Conservation (phyloP, 2,797 vertebrate genomes). For the Aulostomus chinensis region DNA sequence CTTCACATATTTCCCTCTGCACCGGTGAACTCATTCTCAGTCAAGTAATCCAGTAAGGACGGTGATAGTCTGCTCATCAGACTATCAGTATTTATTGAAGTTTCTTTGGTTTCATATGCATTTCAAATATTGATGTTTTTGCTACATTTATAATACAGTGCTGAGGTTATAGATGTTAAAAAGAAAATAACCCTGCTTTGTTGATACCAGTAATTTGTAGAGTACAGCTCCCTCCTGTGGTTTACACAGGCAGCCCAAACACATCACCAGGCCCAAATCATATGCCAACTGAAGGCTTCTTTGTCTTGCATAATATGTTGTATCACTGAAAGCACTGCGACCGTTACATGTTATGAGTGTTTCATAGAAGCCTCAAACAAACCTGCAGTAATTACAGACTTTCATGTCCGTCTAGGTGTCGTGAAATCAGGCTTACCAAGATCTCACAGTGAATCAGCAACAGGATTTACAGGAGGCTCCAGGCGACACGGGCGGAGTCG, state of each 20-base stretch:
- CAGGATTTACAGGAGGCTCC: constrained; percentile 64
- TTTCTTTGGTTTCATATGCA: too few species aligned
- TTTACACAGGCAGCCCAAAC: not conserved
- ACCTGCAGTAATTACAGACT: too few species aligned
- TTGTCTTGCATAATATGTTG: not conserved
- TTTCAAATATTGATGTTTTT: too few species aligned
- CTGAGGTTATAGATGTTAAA: constrained; percentile 3
- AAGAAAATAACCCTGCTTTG: too few species aligned
- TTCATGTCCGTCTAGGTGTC: constrained; percentile 54
- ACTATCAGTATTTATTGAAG: not conserved
- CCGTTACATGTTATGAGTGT: too few species aligned
- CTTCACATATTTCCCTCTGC: constrained; percentile 12
- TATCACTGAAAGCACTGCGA: too few species aligned
- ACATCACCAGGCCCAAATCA: too few species aligned
- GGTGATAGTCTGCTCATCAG: not conserved
- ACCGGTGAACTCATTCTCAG: constrained; percentile 8
- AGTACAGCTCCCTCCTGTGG: constrained; percentile 67
- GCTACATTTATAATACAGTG: not conserved
- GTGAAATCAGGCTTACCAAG: constrained; percentile 74
- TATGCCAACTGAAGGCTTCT: not conserved
- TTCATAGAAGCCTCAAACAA: too few species aligned
- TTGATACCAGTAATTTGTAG: too few species aligned
- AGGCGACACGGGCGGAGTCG: constrained; percentile 78
- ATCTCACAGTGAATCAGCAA: constrained; percentile 78
- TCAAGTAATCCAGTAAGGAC: not conserved